A percentile compares a stretch with the other conserved stretches of the same genome.
phyloP scores from a whole-genome alignment of 2,113 vertebrate genomes.

The Neomonachus schauinslandi region DNA sequence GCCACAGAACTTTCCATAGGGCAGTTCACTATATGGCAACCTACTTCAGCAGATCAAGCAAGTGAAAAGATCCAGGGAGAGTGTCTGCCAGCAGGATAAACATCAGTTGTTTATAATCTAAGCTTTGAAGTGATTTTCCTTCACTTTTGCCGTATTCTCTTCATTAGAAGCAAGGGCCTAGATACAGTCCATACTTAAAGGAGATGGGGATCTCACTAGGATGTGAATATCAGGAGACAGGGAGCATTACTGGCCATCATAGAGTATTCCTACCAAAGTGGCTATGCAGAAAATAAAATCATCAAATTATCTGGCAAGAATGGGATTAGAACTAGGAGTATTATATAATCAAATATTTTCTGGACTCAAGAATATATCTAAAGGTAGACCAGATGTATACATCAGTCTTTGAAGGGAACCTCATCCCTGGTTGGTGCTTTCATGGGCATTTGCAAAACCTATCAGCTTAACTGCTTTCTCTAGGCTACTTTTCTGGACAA shows the following conservation, averaged over 20 bases:
- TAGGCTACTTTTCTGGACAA: neutral
- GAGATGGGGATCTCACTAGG: neutral
- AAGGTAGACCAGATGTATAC: neutral
- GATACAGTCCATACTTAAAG: neutral
- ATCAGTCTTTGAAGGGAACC: neutral
- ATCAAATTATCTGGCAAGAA: neutral
- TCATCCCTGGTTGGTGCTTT: neutral
- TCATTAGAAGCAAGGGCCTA: neutral
- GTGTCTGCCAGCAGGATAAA: neutral
- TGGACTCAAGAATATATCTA: neutral
- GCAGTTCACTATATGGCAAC: neutral
- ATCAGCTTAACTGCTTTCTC: neutral
- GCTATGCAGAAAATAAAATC: neutral
- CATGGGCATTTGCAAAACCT: neutral
- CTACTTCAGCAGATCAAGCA: neutral
- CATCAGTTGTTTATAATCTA: neutral
- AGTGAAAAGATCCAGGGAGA: neutral
- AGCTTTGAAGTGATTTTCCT: neutral
- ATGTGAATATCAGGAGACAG: neutral
- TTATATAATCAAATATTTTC: neutral
- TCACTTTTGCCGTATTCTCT: neutral
- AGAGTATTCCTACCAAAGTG: neutral
- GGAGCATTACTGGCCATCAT: neutral
- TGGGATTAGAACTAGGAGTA: neutral
- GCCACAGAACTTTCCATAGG: neutral